Evolutionary conservation across 1,140 invertebrate species (phyloP).

Genomic region (Thaumatotibia leucotreta): DNA sequence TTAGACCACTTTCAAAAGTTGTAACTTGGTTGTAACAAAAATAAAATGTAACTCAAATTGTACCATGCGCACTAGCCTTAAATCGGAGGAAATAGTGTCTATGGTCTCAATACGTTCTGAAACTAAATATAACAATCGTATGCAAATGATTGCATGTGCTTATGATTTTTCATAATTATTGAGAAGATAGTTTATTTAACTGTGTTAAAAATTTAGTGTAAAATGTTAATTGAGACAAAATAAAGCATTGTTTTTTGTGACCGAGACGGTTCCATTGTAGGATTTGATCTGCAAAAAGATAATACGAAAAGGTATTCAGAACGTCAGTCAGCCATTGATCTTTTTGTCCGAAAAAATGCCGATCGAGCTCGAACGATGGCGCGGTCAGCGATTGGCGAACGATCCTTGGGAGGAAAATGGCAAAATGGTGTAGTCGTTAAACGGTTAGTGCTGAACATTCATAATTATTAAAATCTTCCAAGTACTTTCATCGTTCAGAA

Average conservation of each 20-base stretch:
- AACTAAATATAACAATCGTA: not conserved
- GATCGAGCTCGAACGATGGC: conserved; percentile 36
- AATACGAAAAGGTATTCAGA: not conserved
- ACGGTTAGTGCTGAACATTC: conserved; percentile 53
- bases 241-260: not conserved
- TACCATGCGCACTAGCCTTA: not conserved
- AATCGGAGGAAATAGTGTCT: not conserved
- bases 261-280: not conserved
- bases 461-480: conserved; percentile 1
- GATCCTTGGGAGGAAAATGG: conserved; percentile 58
- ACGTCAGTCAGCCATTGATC: conserved; percentile 16
- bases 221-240: not conserved
- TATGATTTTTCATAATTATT: not conserved
- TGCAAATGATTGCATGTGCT: not conserved
- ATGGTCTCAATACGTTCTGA: not conserved
- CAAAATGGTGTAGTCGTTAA: conserved; percentile 62
- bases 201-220: not conserved
- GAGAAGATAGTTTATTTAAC: not conserved
- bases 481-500: not conserved
- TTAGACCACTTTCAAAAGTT: no score
- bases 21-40: no score
- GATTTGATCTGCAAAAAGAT: not conserved
- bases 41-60: not conserved
- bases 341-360: conserved; percentile 15
- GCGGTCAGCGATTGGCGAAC: conserved; percentile 53